These are phyloP conservation scores for Indicator indicator DNA, from an alignment of 2,113 vertebrate genomes.

Conservation along the genomic window DNA sequence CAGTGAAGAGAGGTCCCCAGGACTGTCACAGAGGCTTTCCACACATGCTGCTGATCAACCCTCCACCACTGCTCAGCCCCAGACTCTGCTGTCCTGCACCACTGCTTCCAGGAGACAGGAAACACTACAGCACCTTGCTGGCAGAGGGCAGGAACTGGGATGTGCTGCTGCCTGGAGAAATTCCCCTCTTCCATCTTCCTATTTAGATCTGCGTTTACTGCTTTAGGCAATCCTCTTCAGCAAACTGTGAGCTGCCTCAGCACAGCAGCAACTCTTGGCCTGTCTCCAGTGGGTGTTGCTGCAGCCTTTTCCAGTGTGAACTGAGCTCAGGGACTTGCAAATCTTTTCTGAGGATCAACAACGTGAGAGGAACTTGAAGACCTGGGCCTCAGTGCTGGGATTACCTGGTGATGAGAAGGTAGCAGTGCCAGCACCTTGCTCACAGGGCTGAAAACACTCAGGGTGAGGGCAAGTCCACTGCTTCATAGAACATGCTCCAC, in stretches of 20 bases:
- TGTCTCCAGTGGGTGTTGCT: neutral
- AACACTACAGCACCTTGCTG: neutral
- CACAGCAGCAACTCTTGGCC: neutral
- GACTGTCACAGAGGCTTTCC: neutral
- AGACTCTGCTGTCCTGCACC: neutral
- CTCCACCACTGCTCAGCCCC: neutral
- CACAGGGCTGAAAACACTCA: neutral
- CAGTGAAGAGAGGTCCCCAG: constrained; percentile 72
- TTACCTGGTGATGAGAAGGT: neutral
- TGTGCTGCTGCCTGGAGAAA: neutral
- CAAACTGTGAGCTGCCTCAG: neutral
- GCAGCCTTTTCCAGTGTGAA: neutral
- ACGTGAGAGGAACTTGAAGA: neutral
- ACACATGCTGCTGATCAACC: neutral
- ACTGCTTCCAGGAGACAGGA: neutral
- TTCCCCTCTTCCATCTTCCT: neutral
- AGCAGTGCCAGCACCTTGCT: neutral
- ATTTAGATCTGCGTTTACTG: neutral
- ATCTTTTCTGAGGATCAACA: neutral
- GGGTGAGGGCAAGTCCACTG: neutral
- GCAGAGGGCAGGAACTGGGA: neutral
- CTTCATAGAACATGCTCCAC: accelerated
- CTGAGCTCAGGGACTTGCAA: neutral
- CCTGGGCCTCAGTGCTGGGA: neutral
- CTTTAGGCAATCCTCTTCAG: neutral